A percentile compares a stretch with the other conserved stretches of the same genome.
Evolutionary conservation across 2,888 invertebrate species (phyloP).

Genomic region (Dermolepida albohirtum): DNA sequence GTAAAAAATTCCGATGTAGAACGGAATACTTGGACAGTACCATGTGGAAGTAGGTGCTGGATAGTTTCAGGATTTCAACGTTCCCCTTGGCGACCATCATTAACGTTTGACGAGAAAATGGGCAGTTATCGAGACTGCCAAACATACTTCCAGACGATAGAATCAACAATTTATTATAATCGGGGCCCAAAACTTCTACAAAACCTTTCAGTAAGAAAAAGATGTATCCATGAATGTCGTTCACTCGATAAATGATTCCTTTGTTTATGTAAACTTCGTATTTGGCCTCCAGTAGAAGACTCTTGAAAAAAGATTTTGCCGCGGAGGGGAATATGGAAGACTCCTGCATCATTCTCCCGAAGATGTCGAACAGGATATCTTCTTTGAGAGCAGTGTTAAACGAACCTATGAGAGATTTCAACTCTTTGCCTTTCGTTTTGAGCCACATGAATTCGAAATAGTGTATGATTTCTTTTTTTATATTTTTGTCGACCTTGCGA

Average conservation of each 20-base stretch:
- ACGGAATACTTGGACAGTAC: conserved; percentile 47
- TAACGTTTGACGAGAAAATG: conserved; percentile 48
- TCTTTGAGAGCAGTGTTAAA: conserved; percentile 48
- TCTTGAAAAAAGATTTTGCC: conserved; percentile 45
- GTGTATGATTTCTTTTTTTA: conserved; percentile 49
- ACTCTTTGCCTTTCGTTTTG: conserved; percentile 45
- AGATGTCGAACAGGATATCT: conserved; percentile 49
- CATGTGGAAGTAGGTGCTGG: conserved; percentile 45
- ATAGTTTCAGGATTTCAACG: conserved; percentile 49
- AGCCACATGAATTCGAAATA: conserved; percentile 53
- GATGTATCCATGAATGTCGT: conserved; percentile 49
- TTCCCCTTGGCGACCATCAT: conserved; percentile 53
- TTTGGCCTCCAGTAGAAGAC: conserved; percentile 41
- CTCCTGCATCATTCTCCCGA: conserved; percentile 41
- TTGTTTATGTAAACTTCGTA: conserved; percentile 44
- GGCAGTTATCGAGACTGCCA: conserved; percentile 50
- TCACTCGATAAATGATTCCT: conserved; percentile 45
- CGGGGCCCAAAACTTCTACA: conserved; percentile 52
- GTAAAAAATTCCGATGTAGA: conserved; percentile 40
- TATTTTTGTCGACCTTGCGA: conserved; percentile 47
- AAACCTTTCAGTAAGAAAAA: conserved; percentile 50
- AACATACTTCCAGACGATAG: conserved; percentile 51
- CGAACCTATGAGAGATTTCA: conserved; percentile 36
- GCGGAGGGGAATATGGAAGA: conserved; percentile 44
- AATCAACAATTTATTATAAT: conserved; percentile 47